Evolutionary conservation across 1,140 invertebrate species (phyloP), one percentile per base, ranked within the genome.

Genomic region (Phymorhynchus buccinoides): DNA sequence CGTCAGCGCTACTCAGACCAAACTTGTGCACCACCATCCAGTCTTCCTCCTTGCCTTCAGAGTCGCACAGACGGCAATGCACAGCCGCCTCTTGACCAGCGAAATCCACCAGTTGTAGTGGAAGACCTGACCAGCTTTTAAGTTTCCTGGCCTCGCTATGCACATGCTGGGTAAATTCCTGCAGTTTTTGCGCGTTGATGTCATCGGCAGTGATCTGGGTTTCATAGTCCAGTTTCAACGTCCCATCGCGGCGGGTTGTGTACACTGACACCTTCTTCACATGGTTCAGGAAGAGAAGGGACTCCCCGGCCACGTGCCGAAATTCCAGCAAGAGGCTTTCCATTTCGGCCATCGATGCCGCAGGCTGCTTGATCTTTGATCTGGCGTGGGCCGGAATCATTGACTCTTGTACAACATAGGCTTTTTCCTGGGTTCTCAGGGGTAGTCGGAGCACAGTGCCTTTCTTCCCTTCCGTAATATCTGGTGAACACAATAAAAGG

Each of bases 201-300:
- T n/a, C n/a, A n/a, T n/a, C n/a, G 9, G 42, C 30, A 32, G 77
- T 41, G 37, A 79, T 41, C 42, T 30, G 42, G 1, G 77, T 79
- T 35, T 79, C 42, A 41, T 52, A 79, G 27, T 79, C 77, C 77
- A 48, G 42, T 30, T 79, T 14, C 48, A 79, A 12, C 18, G 18
- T 16, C 27, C 77, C 77, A 52, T 79, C 42, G 16, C 52, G 32
- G 7, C 14, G 30, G 41, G 44, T 32, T 30, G 42, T 79, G 77
- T 79, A 79, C 22, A 79, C 77, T 4, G 39, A 41, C 39, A 79
- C 44, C 77, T 79, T 79, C 77, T 52, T 79, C 7, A 79, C 77
- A 44, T 79, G 41, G 77, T 39, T 79, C 22, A 79, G 42, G 77
- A 79, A 79, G 42, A 79, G 44, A 14, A 79, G 77, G 32, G 27